These are phyloP conservation scores for Pollenia griseotomentosa DNA, from an alignment of 2,888 invertebrate species.

Conservation along the genomic window DNA sequence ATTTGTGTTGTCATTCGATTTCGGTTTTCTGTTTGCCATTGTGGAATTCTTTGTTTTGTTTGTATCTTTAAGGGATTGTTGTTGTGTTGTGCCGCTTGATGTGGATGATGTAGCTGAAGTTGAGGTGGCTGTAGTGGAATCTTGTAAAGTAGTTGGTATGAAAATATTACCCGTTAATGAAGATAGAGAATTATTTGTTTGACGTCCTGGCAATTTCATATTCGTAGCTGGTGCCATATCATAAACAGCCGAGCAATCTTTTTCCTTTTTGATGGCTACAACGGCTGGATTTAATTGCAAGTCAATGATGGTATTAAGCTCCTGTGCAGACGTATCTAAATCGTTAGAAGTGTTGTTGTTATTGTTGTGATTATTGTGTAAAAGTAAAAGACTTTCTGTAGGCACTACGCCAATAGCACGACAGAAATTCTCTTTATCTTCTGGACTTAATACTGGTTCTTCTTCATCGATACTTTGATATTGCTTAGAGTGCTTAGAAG, in stretches of 20 bases:
- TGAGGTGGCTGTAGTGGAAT: slow-evolving; percentile 65
- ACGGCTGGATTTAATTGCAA: slow-evolving; percentile 43
- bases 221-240: slow-evolving; percentile 84
- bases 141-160: slow-evolving; percentile 85
- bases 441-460: slow-evolving; percentile 79
- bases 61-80: slow-evolving; percentile 61
- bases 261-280: slow-evolving; percentile 67
- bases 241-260: slow-evolving; percentile 66
- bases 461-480: slow-evolving; percentile 75
- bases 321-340: slow-evolving; percentile 50
- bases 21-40: slow-evolving; percentile 68
- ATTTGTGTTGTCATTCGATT: slow-evolving; percentile 63
- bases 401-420: slow-evolving; percentile 79
- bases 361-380: slow-evolving; percentile 71
- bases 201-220: slow-evolving; percentile 87
- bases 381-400: slow-evolving; percentile 72
- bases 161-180: slow-evolving; percentile 93
- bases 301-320: slow-evolving; percentile 52
- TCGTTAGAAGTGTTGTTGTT: slow-evolving; percentile 69
- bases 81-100: slow-evolving; percentile 42
- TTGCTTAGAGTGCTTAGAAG: slow-evolving; percentile 55
- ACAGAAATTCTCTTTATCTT: slow-evolving; percentile 82
- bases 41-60: slow-evolving; percentile 66
- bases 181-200: slow-evolving; percentile 94
- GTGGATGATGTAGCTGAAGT: slow-evolving; percentile 56